Conservation (phyloP, 1,140 invertebrate genomes). For the Drosophila obscura region DNA sequence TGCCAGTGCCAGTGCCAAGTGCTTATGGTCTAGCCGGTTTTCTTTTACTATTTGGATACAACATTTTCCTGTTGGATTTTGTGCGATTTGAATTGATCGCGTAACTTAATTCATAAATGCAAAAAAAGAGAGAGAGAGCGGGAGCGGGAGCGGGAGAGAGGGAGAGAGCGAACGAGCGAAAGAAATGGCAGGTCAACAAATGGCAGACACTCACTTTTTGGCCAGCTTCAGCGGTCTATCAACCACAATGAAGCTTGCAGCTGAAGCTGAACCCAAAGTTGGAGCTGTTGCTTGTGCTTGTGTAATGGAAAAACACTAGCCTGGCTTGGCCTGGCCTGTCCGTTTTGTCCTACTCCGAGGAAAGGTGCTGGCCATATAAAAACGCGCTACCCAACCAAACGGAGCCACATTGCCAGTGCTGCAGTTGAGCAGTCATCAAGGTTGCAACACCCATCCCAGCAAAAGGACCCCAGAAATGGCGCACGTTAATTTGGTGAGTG, state of each 20-base stretch:
- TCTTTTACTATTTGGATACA: slow-evolving; percentile 46
- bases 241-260: slow-evolving; percentile 28
- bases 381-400: slow-evolving; percentile 32
- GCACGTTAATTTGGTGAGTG: slow-evolving; percentile 58
- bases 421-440: slow-evolving; percentile 47
- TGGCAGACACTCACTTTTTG: slow-evolving; percentile 70
- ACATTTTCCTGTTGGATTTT: slow-evolving; percentile 29
- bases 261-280: slow-evolving; percentile 3
- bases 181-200: slow-evolving; percentile 47
- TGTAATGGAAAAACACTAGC: slow-evolving; percentile 61
- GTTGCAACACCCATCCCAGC: slow-evolving; percentile 18
- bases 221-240: slow-evolving; percentile 45
- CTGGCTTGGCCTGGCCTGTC: not conserved
- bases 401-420: slow-evolving; percentile 65
- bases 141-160: slow-evolving; percentile 23
- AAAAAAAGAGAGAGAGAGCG: slow-evolving; percentile 23
- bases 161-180: slow-evolving; percentile 3
- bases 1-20: slow-evolving; percentile 16
- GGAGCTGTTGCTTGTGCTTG: slow-evolving; percentile 42
- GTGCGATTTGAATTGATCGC: slow-evolving; percentile 68
- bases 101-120: slow-evolving; percentile 77
- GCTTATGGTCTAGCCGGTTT: slow-evolving; percentile 27
- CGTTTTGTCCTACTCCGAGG: slow-evolving; percentile 53
- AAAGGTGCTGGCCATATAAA: slow-evolving; percentile 50
- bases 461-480: slow-evolving; percentile 55